Conservation (phyloP, 2,888 invertebrate species). For the Itoplectis maculator region DNA sequence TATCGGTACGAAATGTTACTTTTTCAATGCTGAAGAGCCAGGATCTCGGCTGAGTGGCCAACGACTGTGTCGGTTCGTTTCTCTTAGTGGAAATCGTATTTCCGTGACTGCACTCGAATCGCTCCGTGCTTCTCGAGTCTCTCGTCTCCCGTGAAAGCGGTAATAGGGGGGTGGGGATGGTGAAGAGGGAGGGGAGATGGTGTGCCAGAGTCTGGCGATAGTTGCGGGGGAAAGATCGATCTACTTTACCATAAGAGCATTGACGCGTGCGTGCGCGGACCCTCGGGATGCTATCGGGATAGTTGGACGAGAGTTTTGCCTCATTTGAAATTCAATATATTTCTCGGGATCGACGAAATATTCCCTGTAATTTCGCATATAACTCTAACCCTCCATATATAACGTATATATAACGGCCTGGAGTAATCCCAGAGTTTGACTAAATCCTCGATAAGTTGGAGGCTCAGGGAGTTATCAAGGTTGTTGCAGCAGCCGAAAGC, state of each 20-base stretch:
- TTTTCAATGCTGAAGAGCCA: not conserved
- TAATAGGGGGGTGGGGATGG: too few relatives aligned
- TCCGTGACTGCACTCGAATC: constrained; percentile 40
- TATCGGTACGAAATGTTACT: not conserved
- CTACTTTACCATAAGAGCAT: constrained; percentile 36
- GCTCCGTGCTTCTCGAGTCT: constrained; percentile 4
- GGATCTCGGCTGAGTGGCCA: not conserved
- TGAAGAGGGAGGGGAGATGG: too few relatives aligned
- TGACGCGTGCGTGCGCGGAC: constrained; percentile 16
- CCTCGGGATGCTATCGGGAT: not conserved
- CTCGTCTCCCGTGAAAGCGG: not conserved
- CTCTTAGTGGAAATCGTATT: constrained; percentile 41
- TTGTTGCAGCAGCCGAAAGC: not conserved
- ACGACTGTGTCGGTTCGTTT: not conserved
- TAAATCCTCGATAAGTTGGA: constrained; percentile 41
- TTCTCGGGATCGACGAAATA: constrained; percentile 25
- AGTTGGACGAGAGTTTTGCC: constrained; percentile 10
- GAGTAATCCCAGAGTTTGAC: constrained; percentile 33
- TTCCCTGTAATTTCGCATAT: constrained; percentile 36
- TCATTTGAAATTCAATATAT: constrained; percentile 48
- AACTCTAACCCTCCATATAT: not conserved
- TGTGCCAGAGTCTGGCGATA: not conserved
- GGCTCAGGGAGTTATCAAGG: constrained; percentile 31
- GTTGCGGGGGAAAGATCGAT: constrained; percentile 27
- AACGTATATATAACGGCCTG: not conserved